Evolutionary conservation across 2,888 invertebrate genomes (phyloP).

Genomic region (Mechanitis mazaeus): DNA sequence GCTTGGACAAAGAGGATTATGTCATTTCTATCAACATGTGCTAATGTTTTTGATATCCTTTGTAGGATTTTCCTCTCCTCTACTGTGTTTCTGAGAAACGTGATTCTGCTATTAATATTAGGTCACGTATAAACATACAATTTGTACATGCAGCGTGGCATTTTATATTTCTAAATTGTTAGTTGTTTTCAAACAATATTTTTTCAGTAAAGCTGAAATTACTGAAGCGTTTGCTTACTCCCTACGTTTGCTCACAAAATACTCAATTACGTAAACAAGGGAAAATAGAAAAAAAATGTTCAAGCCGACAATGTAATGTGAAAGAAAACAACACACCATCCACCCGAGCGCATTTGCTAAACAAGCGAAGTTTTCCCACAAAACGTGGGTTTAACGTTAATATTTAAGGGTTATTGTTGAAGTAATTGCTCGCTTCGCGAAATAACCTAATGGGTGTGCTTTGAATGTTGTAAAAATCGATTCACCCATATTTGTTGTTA

Average conservation of each 20-base stretch:
- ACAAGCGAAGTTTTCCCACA: slow-evolving; percentile 69
- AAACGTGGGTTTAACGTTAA: slow-evolving; percentile 58
- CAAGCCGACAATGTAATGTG: slow-evolving; percentile 46
- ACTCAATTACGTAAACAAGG: slow-evolving; percentile 67
- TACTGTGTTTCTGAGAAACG: too few relatives aligned
- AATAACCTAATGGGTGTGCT: slow-evolving; percentile 60
- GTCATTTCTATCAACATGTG: slow-evolving; percentile 65
- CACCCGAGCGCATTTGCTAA: slow-evolving; percentile 59
- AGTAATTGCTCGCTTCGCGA: slow-evolving; percentile 64
- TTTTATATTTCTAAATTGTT: slow-evolving; percentile 29
- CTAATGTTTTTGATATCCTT: slow-evolving; percentile 41
- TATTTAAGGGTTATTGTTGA: slow-evolving; percentile 64
- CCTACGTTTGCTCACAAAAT: slow-evolving; percentile 58
- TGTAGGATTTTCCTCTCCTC: slow-evolving; percentile 42
- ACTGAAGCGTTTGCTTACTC: slow-evolving; percentile 53
- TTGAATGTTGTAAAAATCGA: slow-evolving; percentile 59
- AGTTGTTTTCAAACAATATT: slow-evolving; percentile 38
- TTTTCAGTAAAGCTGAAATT: slow-evolving; percentile 53
- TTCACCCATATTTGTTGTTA: slow-evolving; percentile 77
- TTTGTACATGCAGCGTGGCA: slow-evolving; percentile 28
- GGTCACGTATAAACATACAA: slow-evolving; percentile 38
- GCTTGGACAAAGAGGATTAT: slow-evolving; percentile 72
- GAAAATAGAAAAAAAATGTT: slow-evolving; percentile 49
- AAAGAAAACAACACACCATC: slow-evolving; percentile 57
- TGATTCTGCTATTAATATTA: slow-evolving; percentile 54